Conservation (phyloP, 2,113 vertebrate genomes). For the Leptobrachium leishanense region DNA sequence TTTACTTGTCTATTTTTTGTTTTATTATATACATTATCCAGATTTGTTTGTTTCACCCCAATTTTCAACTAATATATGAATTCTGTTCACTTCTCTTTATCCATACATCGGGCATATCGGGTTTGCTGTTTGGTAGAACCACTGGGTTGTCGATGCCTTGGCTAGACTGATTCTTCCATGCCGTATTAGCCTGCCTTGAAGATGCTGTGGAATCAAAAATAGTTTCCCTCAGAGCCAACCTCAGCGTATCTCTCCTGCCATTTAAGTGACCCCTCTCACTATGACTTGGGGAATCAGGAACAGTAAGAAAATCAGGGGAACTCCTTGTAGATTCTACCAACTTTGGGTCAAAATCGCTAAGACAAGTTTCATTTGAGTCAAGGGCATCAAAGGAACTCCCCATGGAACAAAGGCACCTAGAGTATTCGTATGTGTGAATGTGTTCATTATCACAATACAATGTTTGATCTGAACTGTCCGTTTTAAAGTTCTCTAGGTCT, state of each 20-base stretch:
- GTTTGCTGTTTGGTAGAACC: conserved; percentile 92
- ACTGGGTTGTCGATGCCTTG: conserved; percentile 75
- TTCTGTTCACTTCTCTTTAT: conserved; percentile 83
- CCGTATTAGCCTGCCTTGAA: conserved; percentile 68
- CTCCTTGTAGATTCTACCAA: conserved; percentile 65
- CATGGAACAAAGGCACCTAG: conserved; percentile 72
- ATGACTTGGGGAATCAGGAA: conserved; percentile 57
- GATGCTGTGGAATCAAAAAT: conserved; percentile 75
- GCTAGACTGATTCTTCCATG: conserved; percentile 73
- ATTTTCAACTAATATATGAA: conserved; percentile 65
- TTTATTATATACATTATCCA: too few relatives aligned
- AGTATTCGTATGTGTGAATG: conserved; percentile 62
- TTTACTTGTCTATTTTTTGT: too few relatives aligned
- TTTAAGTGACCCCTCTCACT: conserved; percentile 82
- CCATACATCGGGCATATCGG: conserved; percentile 94
- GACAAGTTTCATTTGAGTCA: conserved; percentile 85
- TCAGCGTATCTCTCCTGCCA: conserved; percentile 84
- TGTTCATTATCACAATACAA: conserved; percentile 62
- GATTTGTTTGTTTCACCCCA: neutral
- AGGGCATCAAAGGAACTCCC: conserved; percentile 85
- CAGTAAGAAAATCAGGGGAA: conserved; percentile 67
- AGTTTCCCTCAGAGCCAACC: conserved; percentile 85
- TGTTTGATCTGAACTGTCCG: conserved; percentile 59
- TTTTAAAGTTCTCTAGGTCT: conserved; percentile 56
- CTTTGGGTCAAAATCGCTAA: conserved; percentile 79